phyloP scores from a whole-genome alignment of 2,113 vertebrate species.

The Alaudala cheleensis region DNA sequence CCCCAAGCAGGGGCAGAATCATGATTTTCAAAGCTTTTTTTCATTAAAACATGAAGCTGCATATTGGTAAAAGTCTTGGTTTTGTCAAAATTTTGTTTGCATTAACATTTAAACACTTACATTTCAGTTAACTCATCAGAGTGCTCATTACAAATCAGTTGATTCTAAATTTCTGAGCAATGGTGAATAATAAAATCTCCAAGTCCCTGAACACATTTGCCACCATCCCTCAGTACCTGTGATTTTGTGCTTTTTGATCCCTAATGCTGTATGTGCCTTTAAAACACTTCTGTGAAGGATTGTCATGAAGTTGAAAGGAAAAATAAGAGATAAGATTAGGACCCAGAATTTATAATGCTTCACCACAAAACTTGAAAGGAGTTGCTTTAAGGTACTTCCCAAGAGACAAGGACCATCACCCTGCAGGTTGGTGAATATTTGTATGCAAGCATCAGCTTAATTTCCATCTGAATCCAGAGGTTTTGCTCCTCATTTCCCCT shows the following conservation, averaged over 20 bases:
- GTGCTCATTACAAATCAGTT: background rate
- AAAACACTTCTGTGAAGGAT: background rate
- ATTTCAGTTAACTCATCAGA: background rate
- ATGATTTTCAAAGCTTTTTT: background rate
- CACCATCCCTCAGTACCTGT: rapidly evolving
- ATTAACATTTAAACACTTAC: background rate
- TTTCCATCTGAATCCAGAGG: background rate
- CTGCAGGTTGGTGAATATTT: background rate
- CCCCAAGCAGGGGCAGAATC: background rate
- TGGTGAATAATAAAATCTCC: background rate
- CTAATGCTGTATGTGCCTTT: rapidly evolving
- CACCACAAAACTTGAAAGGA: background rate
- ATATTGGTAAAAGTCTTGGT: background rate
- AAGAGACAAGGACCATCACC: background rate
- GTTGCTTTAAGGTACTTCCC: background rate
- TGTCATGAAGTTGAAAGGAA: background rate
- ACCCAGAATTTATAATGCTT: background rate
- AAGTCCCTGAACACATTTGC: rapidly evolving
- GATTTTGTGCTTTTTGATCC: background rate
- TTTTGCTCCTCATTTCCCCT: background rate
- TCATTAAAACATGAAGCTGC: background rate
- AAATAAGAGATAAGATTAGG: background rate
- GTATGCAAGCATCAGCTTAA: background rate
- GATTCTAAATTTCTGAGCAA: background rate
- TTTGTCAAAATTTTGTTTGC: background rate